These are phyloP conservation scores for Piaya cayana DNA, from an alignment of 2,113 vertebrate species.

Conservation along the genomic window DNA sequence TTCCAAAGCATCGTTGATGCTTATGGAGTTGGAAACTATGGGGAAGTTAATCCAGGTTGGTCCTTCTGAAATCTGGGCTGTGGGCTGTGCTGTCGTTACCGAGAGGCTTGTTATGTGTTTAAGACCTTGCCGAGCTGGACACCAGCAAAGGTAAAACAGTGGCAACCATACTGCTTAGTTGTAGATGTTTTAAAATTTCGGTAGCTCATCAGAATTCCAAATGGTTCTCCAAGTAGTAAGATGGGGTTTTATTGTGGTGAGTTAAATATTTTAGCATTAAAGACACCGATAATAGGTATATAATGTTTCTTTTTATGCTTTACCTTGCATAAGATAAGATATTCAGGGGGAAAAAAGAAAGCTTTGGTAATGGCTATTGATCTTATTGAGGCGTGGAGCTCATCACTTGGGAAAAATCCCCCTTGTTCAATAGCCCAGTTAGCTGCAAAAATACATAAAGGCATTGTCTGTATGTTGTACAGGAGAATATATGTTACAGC, in stretches of 20 bases:
- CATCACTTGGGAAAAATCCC: background rate
- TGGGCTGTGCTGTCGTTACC: background rate
- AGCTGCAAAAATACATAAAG: too few relatives aligned
- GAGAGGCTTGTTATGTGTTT: background rate
- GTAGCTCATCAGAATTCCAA: background rate
- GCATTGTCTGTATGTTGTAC: background rate
- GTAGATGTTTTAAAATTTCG: background rate
- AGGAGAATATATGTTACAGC: background rate
- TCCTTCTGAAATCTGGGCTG: background rate
- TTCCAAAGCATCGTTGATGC: constrained; percentile 98
- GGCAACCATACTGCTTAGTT: background rate
- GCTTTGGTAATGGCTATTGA: background rate
- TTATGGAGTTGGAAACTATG: constrained; percentile 92
- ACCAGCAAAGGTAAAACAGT: background rate
- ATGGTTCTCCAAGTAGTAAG: background rate
- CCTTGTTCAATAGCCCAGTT: background rate
- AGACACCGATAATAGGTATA: background rate
- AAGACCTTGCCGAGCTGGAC: background rate
- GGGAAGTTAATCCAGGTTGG: constrained; percentile 95
- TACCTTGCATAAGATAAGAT: background rate
- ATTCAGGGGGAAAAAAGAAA: background rate
- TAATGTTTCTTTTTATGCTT: background rate
- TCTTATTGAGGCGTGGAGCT: background rate
- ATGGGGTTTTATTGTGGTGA: background rate
- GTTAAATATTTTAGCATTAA: background rate